Conservation (phyloP, 2,888 invertebrate genomes). For the Strigamia crassipes region DNA sequence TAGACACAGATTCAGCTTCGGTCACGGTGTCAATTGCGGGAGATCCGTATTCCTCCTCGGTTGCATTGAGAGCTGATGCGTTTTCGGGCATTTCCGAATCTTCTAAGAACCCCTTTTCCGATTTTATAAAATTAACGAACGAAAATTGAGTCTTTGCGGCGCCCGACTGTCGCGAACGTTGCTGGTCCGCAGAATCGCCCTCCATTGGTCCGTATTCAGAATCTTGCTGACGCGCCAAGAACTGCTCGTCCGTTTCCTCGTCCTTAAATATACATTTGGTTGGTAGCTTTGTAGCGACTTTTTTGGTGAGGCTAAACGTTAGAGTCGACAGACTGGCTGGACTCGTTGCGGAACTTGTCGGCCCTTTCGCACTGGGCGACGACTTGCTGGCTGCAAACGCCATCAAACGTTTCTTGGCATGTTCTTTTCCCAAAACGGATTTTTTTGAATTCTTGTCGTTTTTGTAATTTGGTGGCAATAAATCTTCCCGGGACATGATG, state of each 20-base stretch:
- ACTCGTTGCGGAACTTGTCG: neutral
- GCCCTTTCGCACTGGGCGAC: neutral
- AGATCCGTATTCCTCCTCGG: neutral
- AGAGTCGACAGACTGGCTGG: slow-evolving; percentile 1
- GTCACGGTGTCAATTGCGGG: neutral
- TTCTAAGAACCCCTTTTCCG: slow-evolving; percentile 43
- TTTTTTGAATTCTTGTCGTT: slow-evolving; percentile 43
- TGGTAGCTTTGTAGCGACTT: slow-evolving; percentile 42
- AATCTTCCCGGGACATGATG: slow-evolving; percentile 21
- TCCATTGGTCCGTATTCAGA: neutral
- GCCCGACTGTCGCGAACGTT: neutral
- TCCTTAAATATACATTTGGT: slow-evolving; percentile 46
- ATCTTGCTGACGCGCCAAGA: neutral
- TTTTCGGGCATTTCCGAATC: slow-evolving; percentile 33
- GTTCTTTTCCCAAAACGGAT: slow-evolving; percentile 56
- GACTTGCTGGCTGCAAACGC: slow-evolving; percentile 56
- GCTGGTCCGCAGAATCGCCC: neutral
- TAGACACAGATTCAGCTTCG: neutral
- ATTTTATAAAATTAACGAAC: slow-evolving; percentile 47
- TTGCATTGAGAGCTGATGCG: neutral
- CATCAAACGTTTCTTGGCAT: slow-evolving; percentile 60
- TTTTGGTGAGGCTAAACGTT: slow-evolving; percentile 49
- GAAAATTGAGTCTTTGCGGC: slow-evolving; percentile 43
- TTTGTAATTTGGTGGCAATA: neutral
- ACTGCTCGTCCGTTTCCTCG: slow-evolving; percentile 31